Evolutionary conservation across 1,140 invertebrate genomes (phyloP).

Genomic region (Orius insidiosus): DNA sequence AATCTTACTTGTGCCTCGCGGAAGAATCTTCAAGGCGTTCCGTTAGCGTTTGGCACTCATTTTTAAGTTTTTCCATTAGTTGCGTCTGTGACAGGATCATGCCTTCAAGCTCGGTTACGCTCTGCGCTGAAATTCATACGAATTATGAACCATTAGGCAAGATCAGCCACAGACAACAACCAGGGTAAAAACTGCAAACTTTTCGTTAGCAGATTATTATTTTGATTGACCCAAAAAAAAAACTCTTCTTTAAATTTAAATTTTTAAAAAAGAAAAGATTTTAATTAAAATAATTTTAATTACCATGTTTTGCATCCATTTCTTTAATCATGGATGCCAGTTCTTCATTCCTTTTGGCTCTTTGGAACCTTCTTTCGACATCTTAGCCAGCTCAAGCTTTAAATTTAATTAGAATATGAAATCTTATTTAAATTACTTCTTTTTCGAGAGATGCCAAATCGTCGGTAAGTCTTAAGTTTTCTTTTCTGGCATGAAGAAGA

Average conservation of each 20-base stretch:
- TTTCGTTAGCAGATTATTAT: slow-evolving; percentile 23
- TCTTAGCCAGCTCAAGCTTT: slow-evolving; percentile 20
- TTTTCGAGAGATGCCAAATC: slow-evolving; percentile 58
- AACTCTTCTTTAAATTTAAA: not conserved
- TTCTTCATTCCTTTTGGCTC: slow-evolving; percentile 41
- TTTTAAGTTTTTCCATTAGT: slow-evolving; percentile 71
- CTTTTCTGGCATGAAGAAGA: slow-evolving; percentile 51
- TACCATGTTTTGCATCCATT: slow-evolving; percentile 67
- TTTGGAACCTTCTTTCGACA: slow-evolving; percentile 22
- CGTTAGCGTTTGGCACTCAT: slow-evolving; percentile 67
- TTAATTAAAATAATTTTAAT: slow-evolving; percentile 22
- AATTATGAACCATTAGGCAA: slow-evolving; percentile 10
- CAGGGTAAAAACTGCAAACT: slow-evolving; percentile 25
- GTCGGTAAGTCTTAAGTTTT: slow-evolving; percentile 54
- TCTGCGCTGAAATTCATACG: slow-evolving; percentile 28
- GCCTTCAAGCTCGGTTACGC: slow-evolving; percentile 64
- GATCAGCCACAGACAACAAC: slow-evolving; percentile 16
- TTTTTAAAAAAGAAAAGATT: slow-evolving; percentile 5
- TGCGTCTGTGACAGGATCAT: slow-evolving; percentile 71
- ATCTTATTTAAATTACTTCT: slow-evolving; percentile 35
- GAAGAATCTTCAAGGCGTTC: slow-evolving; percentile 67
- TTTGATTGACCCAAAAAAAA: too few species aligned
- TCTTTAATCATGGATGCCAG: slow-evolving; percentile 49
- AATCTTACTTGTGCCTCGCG: slow-evolving; percentile 61
- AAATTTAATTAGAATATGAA: slow-evolving; percentile 4